Percentiles rank a stretch among this genome's conserved stretches.
Evolutionary conservation across 2,797 vertebrate species (phyloP).

Genomic region (Vireo griseus): DNA sequence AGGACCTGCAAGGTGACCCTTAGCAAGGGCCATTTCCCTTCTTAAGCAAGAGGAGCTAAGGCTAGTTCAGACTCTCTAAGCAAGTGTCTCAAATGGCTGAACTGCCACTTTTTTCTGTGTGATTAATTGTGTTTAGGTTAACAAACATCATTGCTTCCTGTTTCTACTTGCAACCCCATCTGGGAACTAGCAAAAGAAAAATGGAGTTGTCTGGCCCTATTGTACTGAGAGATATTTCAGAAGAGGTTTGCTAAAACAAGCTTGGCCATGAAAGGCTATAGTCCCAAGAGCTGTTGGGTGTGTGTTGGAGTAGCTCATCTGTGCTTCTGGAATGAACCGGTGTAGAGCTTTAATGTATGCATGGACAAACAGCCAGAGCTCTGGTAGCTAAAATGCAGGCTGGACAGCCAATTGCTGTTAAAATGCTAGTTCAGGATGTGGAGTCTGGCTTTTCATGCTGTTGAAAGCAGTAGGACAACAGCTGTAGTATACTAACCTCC

Average conservation of each 20-base stretch:
- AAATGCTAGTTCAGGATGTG: background rate
- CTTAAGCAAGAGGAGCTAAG: background rate
- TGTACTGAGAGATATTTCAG: background rate
- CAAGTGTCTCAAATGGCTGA: background rate
- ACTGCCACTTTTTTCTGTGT: background rate
- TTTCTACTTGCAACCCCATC: background rate
- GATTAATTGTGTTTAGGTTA: background rate
- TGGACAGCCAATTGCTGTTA: background rate
- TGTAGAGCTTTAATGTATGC: background rate
- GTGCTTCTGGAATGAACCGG: background rate
- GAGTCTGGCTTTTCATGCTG: background rate
- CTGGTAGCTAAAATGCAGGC: background rate
- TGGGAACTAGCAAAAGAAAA: background rate
- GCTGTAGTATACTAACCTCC: background rate
- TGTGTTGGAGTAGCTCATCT: background rate
- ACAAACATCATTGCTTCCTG: background rate
- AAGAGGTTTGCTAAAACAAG: background rate
- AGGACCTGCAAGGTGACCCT: background rate
- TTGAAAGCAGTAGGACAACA: background rate
- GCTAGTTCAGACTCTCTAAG: background rate
- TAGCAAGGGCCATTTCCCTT: rapidly evolving
- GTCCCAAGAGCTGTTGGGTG: background rate
- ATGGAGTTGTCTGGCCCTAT: background rate
- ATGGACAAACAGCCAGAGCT: rapidly evolving
- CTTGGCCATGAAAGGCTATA: background rate